Percentiles rank a stretch among this genome's conserved stretches.
phyloP scores from a whole-genome alignment of 2,797 vertebrate species.

The Coracias cyanogaster region DNA sequence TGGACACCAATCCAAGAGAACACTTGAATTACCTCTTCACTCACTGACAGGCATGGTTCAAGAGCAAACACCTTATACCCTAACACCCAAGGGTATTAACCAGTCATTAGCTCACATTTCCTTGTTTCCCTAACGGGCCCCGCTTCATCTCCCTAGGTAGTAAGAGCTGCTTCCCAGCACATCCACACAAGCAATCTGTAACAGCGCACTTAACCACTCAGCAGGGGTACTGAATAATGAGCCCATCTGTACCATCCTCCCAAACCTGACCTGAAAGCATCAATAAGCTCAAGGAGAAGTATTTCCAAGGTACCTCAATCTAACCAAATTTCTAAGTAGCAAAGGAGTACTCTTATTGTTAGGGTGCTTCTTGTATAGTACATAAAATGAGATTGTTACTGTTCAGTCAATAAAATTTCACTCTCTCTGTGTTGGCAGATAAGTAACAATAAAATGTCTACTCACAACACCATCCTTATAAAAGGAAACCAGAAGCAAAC shows the following conservation, averaged over 20 bases:
- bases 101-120: constrained; percentile 63
- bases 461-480: not conserved
- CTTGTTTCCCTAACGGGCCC: constrained; percentile 41
- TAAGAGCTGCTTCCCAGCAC: constrained; percentile 55
- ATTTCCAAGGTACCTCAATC: not conserved
- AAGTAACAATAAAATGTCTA: not conserved
- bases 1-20: constrained; percentile 6
- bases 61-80: constrained; percentile 25
- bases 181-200: constrained; percentile 53
- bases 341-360: not conserved
- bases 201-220: constrained; percentile 54
- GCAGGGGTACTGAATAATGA: constrained; percentile 55
- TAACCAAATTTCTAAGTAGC: not conserved
- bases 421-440: not conserved
- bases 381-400: not conserved
- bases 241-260: not conserved
- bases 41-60: not conserved
- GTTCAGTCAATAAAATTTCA: not conserved
- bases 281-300: not conserved
- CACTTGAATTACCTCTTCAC: constrained; percentile 16
- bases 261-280: constrained; percentile 28
- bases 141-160: constrained; percentile 26
- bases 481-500: not conserved
- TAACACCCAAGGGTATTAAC: constrained; percentile 36
- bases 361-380: not conserved